Percentiles rank a stretch among this genome's conserved stretches.
phyloP scores from a whole-genome alignment of 2,888 invertebrate genomes.

The Lysandra bellargus region DNA sequence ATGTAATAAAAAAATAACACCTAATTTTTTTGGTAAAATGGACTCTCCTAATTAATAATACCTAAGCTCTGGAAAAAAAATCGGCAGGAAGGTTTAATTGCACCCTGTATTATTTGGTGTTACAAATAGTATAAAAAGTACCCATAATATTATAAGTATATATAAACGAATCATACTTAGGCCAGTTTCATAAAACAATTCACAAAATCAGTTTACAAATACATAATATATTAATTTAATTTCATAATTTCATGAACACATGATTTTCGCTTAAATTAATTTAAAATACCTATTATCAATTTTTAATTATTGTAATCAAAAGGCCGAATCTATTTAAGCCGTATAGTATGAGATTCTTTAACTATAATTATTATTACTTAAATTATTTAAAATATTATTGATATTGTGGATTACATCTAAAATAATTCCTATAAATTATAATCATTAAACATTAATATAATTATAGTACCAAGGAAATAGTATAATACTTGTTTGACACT shows the following conservation, averaged over 20 bases:
- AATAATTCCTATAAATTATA: neutral
- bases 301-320: neutral
- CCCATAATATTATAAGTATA: neutral
- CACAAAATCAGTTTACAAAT: neutral
- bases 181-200: neutral
- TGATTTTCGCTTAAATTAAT: neutral
- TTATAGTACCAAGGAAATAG: conserved; percentile 2
- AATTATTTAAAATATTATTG: neutral
- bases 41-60: too few species aligned
- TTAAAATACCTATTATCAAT: neutral
- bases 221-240: neutral
- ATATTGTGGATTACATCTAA: neutral
- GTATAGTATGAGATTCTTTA: neutral
- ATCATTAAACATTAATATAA: neutral
- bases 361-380: neutral
- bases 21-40: too few species aligned
- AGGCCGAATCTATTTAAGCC: conserved; percentile 13
- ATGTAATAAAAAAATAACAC: too few species aligned
- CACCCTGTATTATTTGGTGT: neutral
- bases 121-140: conserved; percentile 1
- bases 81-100: too few species aligned
- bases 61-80: too few species aligned
- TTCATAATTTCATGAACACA: conserved; percentile 7
- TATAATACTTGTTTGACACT: conserved; percentile 4
- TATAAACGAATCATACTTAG: neutral